Base-by-base conservation (phyloP, 2,888 invertebrate genomes). In the Lepidochitona cinerea region DNA sequence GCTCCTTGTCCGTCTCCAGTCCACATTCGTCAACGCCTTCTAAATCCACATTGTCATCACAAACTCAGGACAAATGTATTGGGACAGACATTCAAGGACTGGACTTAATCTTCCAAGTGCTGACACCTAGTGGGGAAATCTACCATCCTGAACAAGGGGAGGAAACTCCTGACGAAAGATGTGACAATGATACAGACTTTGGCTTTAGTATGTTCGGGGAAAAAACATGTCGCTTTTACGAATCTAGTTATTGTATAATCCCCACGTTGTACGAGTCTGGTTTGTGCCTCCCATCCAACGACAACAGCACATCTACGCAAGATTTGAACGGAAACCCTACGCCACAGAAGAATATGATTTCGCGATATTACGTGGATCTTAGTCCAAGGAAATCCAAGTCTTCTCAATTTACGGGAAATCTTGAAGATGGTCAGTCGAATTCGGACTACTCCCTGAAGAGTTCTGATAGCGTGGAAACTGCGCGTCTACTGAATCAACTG, bases 71-170 rank as follows among this genome's bases (percentile, higher is more conserved):
- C 29, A 59, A 59, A 32, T 59, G 59, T 32, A 59, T 59, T 26
- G 59, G 59, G 59, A 59, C 59, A 32, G 59, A 59, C 32, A 59
- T 59, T 9, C 59, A 59, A 26, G 59, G 59, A 29, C 29, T 59
- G 59, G 59, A 59, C 29, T 32, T 59, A 4, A 59, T 59, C 29
- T 29, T 59, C 35, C 52, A 69, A 69, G 35, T 69, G 69, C 69
- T 52, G 35, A 52, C 52, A 1, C 53, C 59, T 26, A 59, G 59
- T 59, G 59, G 59, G 4, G 32, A 29, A 29, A 32, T 29, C 14
- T 59, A 29, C 12, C 23, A 59, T 59, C 32, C 59, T 59, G 23
- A 23, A 14, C 59, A 59, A 59, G 59, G 59, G 59, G 59, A 59
- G 23, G 26, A 4, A 4, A 29, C 59, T 1, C 29, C 29, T 1